phyloP scores from a whole-genome alignment of 2,888 invertebrate species.

The Lithophane leautieri region DNA sequence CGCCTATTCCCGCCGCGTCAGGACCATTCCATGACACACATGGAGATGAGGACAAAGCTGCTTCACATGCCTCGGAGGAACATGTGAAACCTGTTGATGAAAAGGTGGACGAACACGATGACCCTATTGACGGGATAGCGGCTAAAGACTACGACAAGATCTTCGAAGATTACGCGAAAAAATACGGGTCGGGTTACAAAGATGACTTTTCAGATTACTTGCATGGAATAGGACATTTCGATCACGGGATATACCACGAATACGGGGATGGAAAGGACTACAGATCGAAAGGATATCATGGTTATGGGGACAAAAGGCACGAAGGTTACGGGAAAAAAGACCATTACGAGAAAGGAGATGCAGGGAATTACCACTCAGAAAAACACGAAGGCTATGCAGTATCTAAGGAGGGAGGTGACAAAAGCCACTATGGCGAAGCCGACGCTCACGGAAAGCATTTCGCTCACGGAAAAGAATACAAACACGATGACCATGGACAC shows the following conservation, averaged over 20 bases:
- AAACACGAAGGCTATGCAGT: constrained; percentile 89
- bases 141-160: constrained; percentile 81
- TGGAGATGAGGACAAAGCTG: constrained; percentile 77
- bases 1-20: constrained; percentile 74
- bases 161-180: constrained; percentile 77
- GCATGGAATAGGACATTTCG: constrained; percentile 77
- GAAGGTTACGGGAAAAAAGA: constrained; percentile 88
- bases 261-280: constrained; percentile 85
- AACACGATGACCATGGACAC: constrained; percentile 89
- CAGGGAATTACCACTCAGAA: constrained; percentile 89
- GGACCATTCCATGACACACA: constrained; percentile 78
- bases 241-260: constrained; percentile 76
- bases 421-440: constrained; percentile 87
- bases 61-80: constrained; percentile 73
- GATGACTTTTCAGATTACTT: constrained; percentile 81
- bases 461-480: constrained; percentile 86
- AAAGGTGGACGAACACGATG: constrained; percentile 73
- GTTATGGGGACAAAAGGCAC: constrained; percentile 88
- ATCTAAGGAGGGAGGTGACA: constrained; percentile 88
- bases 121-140: constrained; percentile 77
- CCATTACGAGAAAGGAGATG: constrained; percentile 89
- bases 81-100: constrained; percentile 84
- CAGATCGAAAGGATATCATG: constrained; percentile 82
- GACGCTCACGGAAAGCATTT: constrained; percentile 88
- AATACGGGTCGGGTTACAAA: constrained; percentile 79